These are phyloP conservation scores for Brachyhypopomus gauderio DNA, from an alignment of 2,113 vertebrate species.

Conservation along the genomic window DNA sequence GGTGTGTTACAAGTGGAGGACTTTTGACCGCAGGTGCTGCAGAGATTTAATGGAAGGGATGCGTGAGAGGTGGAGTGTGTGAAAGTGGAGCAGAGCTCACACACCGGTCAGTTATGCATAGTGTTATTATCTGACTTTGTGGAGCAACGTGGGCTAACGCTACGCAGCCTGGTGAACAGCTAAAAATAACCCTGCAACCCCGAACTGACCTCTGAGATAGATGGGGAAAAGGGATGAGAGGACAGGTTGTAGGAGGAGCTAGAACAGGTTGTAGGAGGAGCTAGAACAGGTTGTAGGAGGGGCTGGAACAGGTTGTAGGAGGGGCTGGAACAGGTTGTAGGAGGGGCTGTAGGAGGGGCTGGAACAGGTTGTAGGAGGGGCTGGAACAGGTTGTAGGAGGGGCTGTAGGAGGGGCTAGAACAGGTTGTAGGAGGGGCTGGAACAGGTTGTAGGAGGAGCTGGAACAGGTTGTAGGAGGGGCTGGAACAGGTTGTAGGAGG, in stretches of 20 bases:
- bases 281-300: no score
- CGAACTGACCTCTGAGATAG: background rate
- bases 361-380: no score
- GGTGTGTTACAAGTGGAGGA: background rate
- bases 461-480: background rate
- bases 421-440: constrained; percentile 44
- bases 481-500: background rate
- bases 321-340: no score
- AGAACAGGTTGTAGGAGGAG: no score
- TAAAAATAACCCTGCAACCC: constrained; percentile 33
- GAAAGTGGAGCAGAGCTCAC: constrained; percentile 34
- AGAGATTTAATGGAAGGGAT: background rate
- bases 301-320: no score
- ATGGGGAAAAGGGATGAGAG: background rate
- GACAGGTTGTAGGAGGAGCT: no score
- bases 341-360: background rate
- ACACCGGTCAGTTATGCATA: constrained; percentile 22
- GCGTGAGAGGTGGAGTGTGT: constrained; percentile 15
- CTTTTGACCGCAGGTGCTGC: background rate
- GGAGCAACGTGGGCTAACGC: constrained; percentile 4
- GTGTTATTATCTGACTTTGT: constrained; percentile 7
- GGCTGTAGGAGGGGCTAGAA: constrained; percentile 23
- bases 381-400: no score
- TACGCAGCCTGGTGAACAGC: constrained; percentile 12
- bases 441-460: constrained; percentile 41